Percentiles rank a stretch among this genome's conserved stretches.
phyloP scores from a whole-genome alignment of 2,888 invertebrate genomes.

The Amblyjoppa proteus region DNA sequence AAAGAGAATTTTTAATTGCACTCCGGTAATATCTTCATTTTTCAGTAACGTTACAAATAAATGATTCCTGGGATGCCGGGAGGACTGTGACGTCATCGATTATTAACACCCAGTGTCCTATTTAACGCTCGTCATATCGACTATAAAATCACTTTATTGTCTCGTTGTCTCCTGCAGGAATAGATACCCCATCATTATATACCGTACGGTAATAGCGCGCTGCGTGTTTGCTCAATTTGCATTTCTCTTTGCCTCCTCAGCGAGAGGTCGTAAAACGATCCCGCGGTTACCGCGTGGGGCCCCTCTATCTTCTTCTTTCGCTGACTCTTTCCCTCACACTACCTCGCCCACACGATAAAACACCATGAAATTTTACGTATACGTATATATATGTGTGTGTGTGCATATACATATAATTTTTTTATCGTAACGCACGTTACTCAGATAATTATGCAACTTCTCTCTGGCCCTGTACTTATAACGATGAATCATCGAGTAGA shows the following conservation, averaged over 20 bases:
- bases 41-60: neutral
- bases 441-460: slow-evolving; percentile 59
- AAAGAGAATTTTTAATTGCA: neutral
- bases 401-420: neutral
- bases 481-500: slow-evolving; percentile 58
- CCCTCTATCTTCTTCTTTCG: slow-evolving; percentile 22
- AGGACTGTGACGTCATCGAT: neutral
- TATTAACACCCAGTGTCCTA: slow-evolving; percentile 6
- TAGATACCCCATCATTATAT: slow-evolving; percentile 16
- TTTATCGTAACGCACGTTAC: slow-evolving; percentile 11
- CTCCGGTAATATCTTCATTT: neutral
- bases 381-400: neutral
- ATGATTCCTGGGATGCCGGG: neutral
- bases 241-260: slow-evolving; percentile 27
- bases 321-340: neutral
- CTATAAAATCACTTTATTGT: slow-evolving; percentile 23
- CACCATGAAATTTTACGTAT: slow-evolving; percentile 13
- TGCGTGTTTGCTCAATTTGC: slow-evolving; percentile 10
- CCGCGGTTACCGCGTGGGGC: slow-evolving; percentile 36
- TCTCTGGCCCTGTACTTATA: slow-evolving; percentile 43
- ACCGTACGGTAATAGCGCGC: neutral
- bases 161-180: neutral
- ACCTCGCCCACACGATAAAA: slow-evolving; percentile 25
- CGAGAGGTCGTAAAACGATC: slow-evolving; percentile 48
- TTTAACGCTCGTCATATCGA: neutral